Percentiles rank a stretch among this genome's conserved stretches.
phyloP scores from a whole-genome alignment of 2,113 vertebrate species.

The Pedetes capensis region DNA sequence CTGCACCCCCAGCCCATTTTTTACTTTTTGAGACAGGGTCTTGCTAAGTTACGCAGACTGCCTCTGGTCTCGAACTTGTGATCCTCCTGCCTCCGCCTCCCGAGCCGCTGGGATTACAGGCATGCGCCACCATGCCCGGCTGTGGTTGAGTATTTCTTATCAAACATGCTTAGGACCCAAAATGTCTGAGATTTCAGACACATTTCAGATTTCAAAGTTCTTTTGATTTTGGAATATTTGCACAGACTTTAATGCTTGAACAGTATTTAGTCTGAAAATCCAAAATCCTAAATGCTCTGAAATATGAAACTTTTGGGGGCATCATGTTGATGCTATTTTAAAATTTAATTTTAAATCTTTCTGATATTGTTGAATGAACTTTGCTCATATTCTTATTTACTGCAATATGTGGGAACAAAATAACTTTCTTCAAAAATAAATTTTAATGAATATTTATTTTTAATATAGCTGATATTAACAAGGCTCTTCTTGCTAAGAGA shows the following conservation, averaged over 20 bases:
- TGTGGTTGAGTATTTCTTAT: not conserved
- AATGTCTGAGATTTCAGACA: not conserved
- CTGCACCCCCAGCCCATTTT: too few species aligned
- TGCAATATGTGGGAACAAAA: conserved; percentile 47
- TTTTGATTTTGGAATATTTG: not conserved
- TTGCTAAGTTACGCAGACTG: too few species aligned
- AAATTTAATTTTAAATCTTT: conserved; percentile 53
- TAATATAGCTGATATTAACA: conserved; percentile 91
- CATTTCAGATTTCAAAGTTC: too few species aligned
- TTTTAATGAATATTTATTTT: conserved; percentile 62
- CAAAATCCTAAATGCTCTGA: not conserved
- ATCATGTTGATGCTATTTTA: not conserved
- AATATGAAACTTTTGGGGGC: not conserved
- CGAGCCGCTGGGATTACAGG: too few species aligned
- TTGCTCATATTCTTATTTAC: conserved; percentile 15
- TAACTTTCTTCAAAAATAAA: conserved; percentile 43
- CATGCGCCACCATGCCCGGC: too few species aligned
- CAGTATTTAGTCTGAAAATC: not conserved
- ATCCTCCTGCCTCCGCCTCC: too few species aligned
- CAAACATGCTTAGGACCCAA: not conserved
- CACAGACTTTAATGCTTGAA: too few species aligned
- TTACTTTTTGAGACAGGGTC: too few species aligned
- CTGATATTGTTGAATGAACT: conserved; percentile 25
- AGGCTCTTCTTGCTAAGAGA: conserved; percentile 91
- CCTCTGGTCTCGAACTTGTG: too few species aligned